These are phyloP conservation scores for Panthera tigris DNA, from an alignment of 2,113 vertebrate genomes.

Conservation along the genomic window DNA sequence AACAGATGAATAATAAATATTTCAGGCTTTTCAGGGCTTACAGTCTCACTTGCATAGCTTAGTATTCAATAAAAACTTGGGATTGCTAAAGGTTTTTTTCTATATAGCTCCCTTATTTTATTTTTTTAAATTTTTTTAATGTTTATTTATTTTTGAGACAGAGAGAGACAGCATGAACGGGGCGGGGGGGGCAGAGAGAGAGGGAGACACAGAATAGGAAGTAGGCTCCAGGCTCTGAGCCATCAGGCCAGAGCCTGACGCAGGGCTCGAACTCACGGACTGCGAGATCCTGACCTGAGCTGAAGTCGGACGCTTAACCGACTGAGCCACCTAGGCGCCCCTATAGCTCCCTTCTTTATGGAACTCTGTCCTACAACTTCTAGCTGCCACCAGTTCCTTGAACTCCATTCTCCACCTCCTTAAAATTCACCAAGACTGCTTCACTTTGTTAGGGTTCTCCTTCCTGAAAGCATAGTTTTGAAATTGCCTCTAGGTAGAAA, in stretches of 20 bases:
- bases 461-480: background rate
- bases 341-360: background rate
- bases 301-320: too few relatives aligned
- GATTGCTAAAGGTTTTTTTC: background rate
- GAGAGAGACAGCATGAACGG: too few relatives aligned
- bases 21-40: background rate
- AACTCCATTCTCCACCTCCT: background rate
- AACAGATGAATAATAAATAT: background rate
- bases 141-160: too few relatives aligned
- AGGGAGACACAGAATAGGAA: too few relatives aligned
- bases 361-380: background rate
- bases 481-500: background rate
- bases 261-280: too few relatives aligned
- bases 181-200: too few relatives aligned
- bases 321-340: too few relatives aligned
- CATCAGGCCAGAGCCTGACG: too few relatives aligned
- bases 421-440: background rate
- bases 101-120: background rate
- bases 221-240: too few relatives aligned
- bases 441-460: too few relatives aligned
- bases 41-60: background rate
- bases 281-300: too few relatives aligned
- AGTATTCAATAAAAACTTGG: background rate
- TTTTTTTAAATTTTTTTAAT: too few relatives aligned
- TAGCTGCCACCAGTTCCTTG: background rate